A percentile compares a stretch with the other conserved stretches of the same genome.
phyloP scores from a whole-genome alignment of 2,888 invertebrate genomes.

The Xylota segnis region DNA sequence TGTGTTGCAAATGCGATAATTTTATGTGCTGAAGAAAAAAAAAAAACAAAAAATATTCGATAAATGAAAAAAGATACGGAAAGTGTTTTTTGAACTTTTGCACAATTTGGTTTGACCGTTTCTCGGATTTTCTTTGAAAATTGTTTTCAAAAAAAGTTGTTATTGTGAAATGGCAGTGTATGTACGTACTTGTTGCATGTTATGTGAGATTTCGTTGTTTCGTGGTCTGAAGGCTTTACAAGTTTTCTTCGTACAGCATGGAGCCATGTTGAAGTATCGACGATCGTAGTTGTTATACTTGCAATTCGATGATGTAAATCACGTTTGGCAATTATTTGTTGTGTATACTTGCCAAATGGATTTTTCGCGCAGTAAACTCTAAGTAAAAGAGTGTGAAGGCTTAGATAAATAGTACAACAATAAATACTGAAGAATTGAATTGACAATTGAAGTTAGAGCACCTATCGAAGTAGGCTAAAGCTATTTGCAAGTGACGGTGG shows the following conservation, averaged over 20 bases:
- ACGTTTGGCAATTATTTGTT: constrained; percentile 9
- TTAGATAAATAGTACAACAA: too few species aligned
- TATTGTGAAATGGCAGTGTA: constrained; percentile 34
- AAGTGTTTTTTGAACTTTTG: not conserved
- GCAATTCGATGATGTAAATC: constrained; percentile 18
- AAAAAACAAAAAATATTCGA: not conserved
- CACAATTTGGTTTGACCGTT: constrained; percentile 2
- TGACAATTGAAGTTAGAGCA: not conserved
- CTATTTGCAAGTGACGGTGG: not conserved
- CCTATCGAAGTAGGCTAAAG: not conserved
- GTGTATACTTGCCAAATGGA: not conserved
- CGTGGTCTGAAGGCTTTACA: constrained; percentile 8
- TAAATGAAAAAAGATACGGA: constrained; percentile 8
- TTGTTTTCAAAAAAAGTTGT: not conserved
- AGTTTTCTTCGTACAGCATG: not conserved
- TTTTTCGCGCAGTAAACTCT: constrained; percentile 28
- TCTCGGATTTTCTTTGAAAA: not conserved
- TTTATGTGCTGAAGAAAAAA: not conserved
- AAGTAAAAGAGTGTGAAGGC: not conserved
- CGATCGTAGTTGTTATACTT: not conserved
- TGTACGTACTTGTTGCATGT: constrained; percentile 20
- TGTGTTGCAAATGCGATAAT: constrained; percentile 16
- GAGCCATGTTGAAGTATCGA: not conserved
- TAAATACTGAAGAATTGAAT: too few species aligned
- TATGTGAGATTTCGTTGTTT: not conserved